Percentiles rank a stretch among this genome's conserved stretches.
Evolutionary conservation across 2,797 vertebrate species (phyloP).

Genomic region (Schizopygopsis pylzovi): DNA sequence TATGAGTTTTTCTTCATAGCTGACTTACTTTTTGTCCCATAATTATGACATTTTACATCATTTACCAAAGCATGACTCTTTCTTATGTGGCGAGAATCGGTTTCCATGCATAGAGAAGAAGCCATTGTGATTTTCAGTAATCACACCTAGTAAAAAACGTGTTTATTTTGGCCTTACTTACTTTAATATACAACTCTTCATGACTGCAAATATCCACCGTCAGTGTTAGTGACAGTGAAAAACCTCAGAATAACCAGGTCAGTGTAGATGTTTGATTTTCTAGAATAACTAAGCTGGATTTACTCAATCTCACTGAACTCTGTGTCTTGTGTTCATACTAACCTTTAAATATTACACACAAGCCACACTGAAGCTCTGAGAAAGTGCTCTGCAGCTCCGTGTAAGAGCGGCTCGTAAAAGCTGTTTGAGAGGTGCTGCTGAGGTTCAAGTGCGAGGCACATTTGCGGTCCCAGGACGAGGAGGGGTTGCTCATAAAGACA

Average conservation of each 20-base stretch:
- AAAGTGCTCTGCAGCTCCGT: constrained; percentile 11
- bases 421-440: constrained; percentile 25
- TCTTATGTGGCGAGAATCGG: not conserved
- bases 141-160: too few relatives aligned
- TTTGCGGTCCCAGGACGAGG: constrained; percentile 34
- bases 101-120: not conserved
- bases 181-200: not conserved
- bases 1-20: not conserved
- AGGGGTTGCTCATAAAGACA: constrained; percentile 46
- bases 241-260: not conserved
- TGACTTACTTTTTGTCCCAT: not conserved
- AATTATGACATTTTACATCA: not conserved
- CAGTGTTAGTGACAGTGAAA: not conserved
- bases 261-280: constrained; percentile 1
- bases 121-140: not conserved
- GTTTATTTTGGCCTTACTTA: not conserved
- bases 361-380: not conserved
- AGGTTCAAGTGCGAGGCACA: constrained; percentile 26
- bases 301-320: constrained; percentile 14
- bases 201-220: constrained; percentile 3
- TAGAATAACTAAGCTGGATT: constrained; percentile 16
- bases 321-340: constrained; percentile 4
- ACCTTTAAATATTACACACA: constrained; percentile 32
- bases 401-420: constrained; percentile 5
- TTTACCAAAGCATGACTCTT: not conserved